Base-by-base conservation (phyloP, 2,113 vertebrate genomes). In the Mus spicilegus region DNA sequence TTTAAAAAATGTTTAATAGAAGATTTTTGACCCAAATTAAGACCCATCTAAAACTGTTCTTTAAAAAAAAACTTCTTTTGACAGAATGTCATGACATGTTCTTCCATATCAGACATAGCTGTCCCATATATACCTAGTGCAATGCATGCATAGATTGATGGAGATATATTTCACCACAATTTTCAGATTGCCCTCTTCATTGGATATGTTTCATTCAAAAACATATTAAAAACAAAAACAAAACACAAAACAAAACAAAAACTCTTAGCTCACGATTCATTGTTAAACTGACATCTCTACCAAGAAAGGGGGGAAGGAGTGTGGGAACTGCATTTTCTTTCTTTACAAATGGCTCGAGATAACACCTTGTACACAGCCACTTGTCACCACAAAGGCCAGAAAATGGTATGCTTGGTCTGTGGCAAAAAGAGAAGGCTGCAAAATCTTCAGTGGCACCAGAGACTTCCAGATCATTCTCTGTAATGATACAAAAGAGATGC, bases 21-120 rank as follows among this genome's bases (percentile, higher is more conserved):
- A 78, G 26, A 72, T 78, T 72, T 90, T 54, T 90, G 80, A 63
- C 54, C 22, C 56, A 90, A 95, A 58, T 90, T 10, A 86, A 78
- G 93, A 20, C 42, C 28, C 20, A 78, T 28, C n/a, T 69, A 87
- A 90, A 65, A 85, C 24, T 70, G 7, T 69, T 73, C 13, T 77
- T 49, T 49, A 49, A 11, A 39, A 72, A 20, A 39, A 10, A 10
- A 8, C 17, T 7, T n/a, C 63, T 87, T 73, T 51, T 39, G 88
- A 70, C 73, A 46, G 39, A 76, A 1, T 61, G 46, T 56, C 65
- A 58, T 82, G 90, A 36, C 24, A 61, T 19, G 36, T 42, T 91
- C 67, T 39, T 82, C 36, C 72, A 17, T 42, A 11, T 73, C 26
- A 90, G 42, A 70, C 26, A 63, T 6, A 90, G 39, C 63, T 30